These are phyloP conservation scores for Seladonia tumulorum DNA, from an alignment of 2,888 invertebrate genomes.

Conservation along the genomic window DNA sequence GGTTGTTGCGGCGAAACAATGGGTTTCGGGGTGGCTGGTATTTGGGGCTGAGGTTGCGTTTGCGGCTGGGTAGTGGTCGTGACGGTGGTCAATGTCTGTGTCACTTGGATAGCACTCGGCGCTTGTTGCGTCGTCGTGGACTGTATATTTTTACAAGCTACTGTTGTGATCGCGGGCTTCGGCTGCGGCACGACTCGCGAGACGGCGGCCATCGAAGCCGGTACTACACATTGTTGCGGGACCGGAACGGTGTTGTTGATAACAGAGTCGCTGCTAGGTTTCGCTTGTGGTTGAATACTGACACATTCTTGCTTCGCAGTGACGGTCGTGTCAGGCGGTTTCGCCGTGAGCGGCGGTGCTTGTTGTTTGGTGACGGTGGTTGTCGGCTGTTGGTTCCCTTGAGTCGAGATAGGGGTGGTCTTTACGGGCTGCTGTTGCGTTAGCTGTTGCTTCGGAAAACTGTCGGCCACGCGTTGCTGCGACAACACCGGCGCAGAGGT, in stretches of 20 bases:
- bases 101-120: constrained; percentile 65
- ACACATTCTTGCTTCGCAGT: constrained; percentile 49
- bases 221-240: constrained; percentile 62
- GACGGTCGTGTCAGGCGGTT: constrained; percentile 34
- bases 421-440: constrained; percentile 61
- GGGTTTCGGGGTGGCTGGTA: constrained; percentile 60
- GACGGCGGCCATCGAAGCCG: constrained; percentile 63
- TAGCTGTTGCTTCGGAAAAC: constrained; percentile 68
- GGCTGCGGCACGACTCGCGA: constrained; percentile 65
- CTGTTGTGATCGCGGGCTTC: constrained; percentile 70
- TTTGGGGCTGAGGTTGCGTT: constrained; percentile 73
- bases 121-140: constrained; percentile 66
- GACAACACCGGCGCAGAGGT: constrained; percentile 60
- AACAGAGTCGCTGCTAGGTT: constrained; percentile 48
- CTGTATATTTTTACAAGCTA: constrained; percentile 62
- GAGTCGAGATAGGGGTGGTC: constrained; percentile 44
- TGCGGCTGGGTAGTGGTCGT: constrained; percentile 70
- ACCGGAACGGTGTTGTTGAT: constrained; percentile 41
- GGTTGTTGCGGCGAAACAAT: constrained; percentile 66
- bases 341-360: constrained; percentile 48
- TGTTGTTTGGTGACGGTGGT: constrained; percentile 62
- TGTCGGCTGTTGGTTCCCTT: constrained; percentile 54
- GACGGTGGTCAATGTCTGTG: constrained; percentile 61
- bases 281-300: constrained; percentile 57
- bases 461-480: constrained; percentile 68